These are phyloP conservation scores for Yponomeuta cagnagella DNA, from an alignment of 2,888 invertebrate species.

Conservation along the genomic window DNA sequence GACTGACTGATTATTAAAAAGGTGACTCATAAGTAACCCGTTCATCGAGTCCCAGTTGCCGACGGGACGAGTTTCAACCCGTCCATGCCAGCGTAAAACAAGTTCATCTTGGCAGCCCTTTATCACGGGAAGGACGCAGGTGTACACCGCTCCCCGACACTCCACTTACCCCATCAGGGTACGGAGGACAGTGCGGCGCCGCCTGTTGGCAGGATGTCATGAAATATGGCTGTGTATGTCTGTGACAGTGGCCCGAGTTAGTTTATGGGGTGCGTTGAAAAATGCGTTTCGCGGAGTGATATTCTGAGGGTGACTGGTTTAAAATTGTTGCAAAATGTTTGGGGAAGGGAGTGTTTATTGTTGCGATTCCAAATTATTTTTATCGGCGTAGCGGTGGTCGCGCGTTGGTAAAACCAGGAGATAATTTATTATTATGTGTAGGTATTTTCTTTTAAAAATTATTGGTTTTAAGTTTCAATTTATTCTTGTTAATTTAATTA, in stretches of 20 bases:
- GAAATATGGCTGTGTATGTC: not conserved
- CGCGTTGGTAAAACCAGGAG: not conserved
- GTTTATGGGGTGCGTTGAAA: not conserved
- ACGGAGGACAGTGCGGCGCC: not conserved
- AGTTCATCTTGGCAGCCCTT: slow-evolving; percentile 51
- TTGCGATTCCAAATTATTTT: not conserved
- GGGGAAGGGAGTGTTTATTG: too few species aligned
- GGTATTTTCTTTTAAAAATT: too few species aligned
- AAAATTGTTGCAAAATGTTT: too few species aligned
- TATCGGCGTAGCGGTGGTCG: not conserved
- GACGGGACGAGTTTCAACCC: not conserved
- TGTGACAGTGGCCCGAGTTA: not conserved
- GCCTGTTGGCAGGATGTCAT: not conserved
- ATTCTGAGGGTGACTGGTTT: not conserved
- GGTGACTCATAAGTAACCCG: not conserved
- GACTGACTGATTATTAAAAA: too few species aligned
- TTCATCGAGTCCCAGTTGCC: not conserved
- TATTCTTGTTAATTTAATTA: too few species aligned
- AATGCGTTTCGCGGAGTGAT: not conserved
- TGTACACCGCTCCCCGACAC: slow-evolving; percentile 28
- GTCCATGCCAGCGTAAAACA: slow-evolving; percentile 28
- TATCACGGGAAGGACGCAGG: slow-evolving; percentile 56
- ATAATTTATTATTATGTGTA: too few species aligned
- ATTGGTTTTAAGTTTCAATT: too few species aligned
- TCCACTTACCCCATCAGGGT: not conserved